phyloP scores from a whole-genome alignment of 2,113 vertebrate species.

The Microtus oregoni region DNA sequence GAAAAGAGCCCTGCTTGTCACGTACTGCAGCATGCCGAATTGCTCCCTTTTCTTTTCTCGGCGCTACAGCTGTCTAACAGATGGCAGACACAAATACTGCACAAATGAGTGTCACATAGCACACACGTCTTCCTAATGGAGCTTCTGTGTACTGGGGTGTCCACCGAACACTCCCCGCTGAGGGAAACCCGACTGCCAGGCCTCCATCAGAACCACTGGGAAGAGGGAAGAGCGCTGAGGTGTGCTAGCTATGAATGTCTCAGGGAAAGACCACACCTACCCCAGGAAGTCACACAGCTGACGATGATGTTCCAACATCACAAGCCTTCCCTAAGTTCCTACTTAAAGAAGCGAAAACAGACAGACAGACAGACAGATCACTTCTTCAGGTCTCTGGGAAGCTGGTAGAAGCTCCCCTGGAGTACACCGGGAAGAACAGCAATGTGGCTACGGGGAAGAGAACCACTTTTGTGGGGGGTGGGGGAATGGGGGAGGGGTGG shows the following conservation, averaged over 20 bases:
- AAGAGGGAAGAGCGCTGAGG: not conserved
- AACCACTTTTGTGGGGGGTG: not conserved
- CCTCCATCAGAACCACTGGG: not conserved
- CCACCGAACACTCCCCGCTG: not conserved
- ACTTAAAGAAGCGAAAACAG: not conserved
- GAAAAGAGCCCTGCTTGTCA: conserved; percentile 23
- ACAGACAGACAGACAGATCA: not conserved
- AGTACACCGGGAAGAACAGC: not conserved
- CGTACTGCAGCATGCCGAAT: not conserved
- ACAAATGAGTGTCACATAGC: conserved; percentile 25
- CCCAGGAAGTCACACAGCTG: not conserved
- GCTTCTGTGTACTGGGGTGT: not conserved
- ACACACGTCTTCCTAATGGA: not conserved
- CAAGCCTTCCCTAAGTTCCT: not conserved
- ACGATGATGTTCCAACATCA: not conserved
- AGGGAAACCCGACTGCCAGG: not conserved
- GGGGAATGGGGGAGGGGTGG: not conserved
- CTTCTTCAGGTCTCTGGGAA: not conserved
- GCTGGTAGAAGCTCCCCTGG: not conserved
- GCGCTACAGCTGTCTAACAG: conserved; percentile 67
- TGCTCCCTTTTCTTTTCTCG: not conserved
- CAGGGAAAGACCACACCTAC: not conserved
- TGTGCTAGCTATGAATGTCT: not conserved
- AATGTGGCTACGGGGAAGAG: not conserved
- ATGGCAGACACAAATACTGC: conserved; percentile 54